A percentile compares a stretch with the other conserved stretches of the same genome.
Evolutionary conservation across 2,113 vertebrate genomes (phyloP).

Genomic region (Catharus minimus): DNA sequence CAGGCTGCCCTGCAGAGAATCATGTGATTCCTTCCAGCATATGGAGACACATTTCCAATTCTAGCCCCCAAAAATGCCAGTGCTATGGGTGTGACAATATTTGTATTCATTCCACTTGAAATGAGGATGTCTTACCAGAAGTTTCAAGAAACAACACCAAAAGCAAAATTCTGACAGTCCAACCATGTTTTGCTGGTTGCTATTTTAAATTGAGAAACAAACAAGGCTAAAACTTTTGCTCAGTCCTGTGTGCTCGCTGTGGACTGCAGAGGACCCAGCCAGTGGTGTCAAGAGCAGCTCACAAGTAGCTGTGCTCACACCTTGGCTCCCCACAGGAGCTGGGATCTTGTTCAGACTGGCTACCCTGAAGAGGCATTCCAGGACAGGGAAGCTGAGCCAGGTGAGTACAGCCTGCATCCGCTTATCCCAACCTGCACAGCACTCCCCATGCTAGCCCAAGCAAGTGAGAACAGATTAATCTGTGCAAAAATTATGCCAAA

Average conservation of each 20-base stretch:
- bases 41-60: not conserved
- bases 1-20: not conserved
- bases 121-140: not conserved
- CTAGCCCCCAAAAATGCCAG: not conserved
- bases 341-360: constrained; percentile 24
- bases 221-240: not conserved
- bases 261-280: not conserved
- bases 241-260: not conserved
- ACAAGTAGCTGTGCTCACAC: not conserved
- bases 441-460: not conserved
- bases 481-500: constrained; percentile 3
- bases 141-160: not conserved
- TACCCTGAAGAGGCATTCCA: not conserved
- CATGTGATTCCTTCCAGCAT: not conserved
- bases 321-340: not conserved
- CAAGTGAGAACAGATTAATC: constrained; percentile 11
- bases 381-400: not conserved
- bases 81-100: not conserved
- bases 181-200: not conserved
- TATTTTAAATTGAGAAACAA: not conserved
- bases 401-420: not conserved
- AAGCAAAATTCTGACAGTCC: not conserved
- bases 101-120: not conserved
- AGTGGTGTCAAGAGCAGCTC: not conserved
- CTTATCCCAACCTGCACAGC: not conserved